phyloP scores from a whole-genome alignment of 30 jellyfish, hydroid and myxozoan species.

The Sanderia malayensis region DNA sequence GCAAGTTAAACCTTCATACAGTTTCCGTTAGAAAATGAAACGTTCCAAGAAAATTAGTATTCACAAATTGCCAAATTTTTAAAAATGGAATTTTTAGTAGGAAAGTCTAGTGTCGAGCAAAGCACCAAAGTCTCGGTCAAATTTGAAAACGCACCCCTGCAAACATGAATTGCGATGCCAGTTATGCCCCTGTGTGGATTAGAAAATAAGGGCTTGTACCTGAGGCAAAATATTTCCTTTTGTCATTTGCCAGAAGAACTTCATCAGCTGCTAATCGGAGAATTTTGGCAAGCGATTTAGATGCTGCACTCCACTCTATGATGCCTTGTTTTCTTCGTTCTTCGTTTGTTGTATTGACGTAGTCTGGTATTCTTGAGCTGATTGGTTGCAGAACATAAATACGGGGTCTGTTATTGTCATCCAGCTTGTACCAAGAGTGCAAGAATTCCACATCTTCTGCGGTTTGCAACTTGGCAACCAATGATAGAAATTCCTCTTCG shows the following conservation, averaged over 20 bases:
- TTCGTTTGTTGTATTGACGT: constrained; percentile 36
- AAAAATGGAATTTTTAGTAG: no score
- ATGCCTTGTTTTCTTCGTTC: constrained; percentile 25
- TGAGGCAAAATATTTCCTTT: constrained; percentile 64
- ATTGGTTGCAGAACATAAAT: constrained; percentile 78
- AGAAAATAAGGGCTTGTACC: no score
- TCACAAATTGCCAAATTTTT: no score
- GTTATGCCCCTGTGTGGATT: no score
- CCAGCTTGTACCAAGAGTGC: constrained; percentile 60
- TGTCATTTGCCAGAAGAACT: constrained; percentile 43
- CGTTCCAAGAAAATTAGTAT: no score
- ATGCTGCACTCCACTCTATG: constrained; percentile 37
- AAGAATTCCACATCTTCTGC: constrained; percentile 29
- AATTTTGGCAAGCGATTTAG: constrained; percentile 26
- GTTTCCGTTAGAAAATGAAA: no score
- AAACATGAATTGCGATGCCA: no score
- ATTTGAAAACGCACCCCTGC: no score
- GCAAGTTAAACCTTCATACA: no score
- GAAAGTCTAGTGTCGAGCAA: no score
- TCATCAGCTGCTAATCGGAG: constrained; percentile 50
- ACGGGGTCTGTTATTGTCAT: constrained; percentile 59
- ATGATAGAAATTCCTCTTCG: constrained; percentile 27
- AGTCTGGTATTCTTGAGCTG: constrained; percentile 66
- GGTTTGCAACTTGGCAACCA: not conserved
- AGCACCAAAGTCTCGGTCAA: no score